A percentile compares a stretch with the other conserved stretches of the same genome.
These are phyloP conservation scores for Tachina grossa DNA, from an alignment of 2,888 invertebrate species.

Conservation along the genomic window DNA sequence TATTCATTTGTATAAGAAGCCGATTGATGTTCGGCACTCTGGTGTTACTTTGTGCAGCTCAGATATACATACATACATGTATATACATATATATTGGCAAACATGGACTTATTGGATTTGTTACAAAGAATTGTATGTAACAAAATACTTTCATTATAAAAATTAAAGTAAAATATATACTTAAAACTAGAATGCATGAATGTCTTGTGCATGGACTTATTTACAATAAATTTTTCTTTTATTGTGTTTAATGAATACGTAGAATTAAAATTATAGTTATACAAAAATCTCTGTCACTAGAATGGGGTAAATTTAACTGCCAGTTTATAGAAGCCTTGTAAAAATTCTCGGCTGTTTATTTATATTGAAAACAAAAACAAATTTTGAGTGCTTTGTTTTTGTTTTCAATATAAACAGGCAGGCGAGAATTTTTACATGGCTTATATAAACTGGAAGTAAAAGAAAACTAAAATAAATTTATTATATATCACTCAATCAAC, in stretches of 20 bases:
- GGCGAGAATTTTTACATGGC: too few species aligned
- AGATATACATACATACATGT: too few species aligned
- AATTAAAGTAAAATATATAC: conserved; percentile 24
- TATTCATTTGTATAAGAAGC: too few species aligned
- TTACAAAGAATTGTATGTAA: conserved; percentile 5
- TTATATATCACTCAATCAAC: too few species aligned
- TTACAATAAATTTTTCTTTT: conserved; percentile 32
- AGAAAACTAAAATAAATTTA: conserved; percentile 14
- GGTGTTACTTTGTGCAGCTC: too few species aligned
- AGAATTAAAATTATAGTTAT: not conserved
- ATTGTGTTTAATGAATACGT: not conserved
- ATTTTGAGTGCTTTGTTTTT: too few species aligned
- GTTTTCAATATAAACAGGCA: too few species aligned
- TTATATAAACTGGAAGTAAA: too few species aligned
- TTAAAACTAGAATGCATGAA: conserved; percentile 39
- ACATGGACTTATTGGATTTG: conserved; percentile 30
- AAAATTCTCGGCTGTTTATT: too few species aligned
- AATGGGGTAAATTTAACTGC: not conserved
- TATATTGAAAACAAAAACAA: too few species aligned
- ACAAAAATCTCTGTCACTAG: conserved; percentile 15
- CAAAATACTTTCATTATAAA: conserved; percentile 54
- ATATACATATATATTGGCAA: conserved; percentile 52
- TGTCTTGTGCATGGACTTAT: conserved; percentile 47
- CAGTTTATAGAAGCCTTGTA: too few species aligned
- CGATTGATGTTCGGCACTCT: too few species aligned